Conservation (phyloP, 2,888 invertebrate species). For the Stenichneumon culpator region DNA sequence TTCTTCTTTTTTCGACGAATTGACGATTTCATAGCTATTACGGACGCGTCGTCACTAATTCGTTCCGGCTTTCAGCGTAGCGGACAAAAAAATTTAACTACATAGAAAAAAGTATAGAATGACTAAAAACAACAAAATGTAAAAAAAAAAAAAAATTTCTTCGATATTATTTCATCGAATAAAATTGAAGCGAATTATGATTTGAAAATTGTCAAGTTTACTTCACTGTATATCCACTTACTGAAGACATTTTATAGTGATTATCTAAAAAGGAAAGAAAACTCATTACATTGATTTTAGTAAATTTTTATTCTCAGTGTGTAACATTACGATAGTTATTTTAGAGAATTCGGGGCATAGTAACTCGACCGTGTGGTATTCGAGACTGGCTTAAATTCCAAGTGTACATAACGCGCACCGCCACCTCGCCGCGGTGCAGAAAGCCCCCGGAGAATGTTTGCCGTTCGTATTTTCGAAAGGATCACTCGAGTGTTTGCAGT, state of each 20-base stretch:
- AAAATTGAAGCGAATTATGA: no score
- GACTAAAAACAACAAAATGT: no score
- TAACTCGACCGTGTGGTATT: constrained; percentile 10
- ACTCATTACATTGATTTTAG: no score
- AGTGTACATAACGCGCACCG: constrained; percentile 55
- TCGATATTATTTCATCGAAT: no score
- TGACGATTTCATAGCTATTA: constrained; percentile 65
- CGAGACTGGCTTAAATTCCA: constrained; percentile 33
- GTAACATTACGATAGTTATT: neutral
- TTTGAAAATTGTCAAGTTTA: no score
- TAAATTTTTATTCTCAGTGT: no score
- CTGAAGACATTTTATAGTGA: no score
- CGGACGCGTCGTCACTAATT: constrained; percentile 13
- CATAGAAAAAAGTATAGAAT: no score
- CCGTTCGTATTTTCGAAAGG: constrained; percentile 67
- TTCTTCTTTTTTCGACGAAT: constrained; percentile 47
- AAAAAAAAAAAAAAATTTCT: no score
- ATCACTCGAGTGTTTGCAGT: constrained; percentile 69
- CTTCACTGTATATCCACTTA: no score
- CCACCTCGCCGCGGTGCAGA: constrained; percentile 30
- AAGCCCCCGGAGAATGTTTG: constrained; percentile 56
- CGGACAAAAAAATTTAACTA: neutral
- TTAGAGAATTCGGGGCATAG: constrained; percentile 15
- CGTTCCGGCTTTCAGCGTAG: neutral
- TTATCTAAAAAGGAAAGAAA: no score